Evolutionary conservation across 2,888 invertebrate genomes (phyloP).

Genomic region (Nymphalis polychloros): DNA sequence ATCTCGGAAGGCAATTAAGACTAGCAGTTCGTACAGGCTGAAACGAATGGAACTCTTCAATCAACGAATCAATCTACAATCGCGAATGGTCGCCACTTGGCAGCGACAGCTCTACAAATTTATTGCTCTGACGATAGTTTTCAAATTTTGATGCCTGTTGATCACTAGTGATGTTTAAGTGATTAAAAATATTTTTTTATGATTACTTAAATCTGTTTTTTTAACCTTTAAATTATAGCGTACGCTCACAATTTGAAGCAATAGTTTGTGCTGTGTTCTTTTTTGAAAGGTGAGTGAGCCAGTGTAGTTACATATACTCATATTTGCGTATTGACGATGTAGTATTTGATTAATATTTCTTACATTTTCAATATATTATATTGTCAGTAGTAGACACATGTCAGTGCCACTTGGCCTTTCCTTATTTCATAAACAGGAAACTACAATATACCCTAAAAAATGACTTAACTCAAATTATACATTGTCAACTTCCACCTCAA

Average conservation of each 20-base stretch:
- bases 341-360: background rate
- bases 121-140: slow-evolving; percentile 75
- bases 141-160: slow-evolving; percentile 76
- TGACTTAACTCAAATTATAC: background rate
- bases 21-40: slow-evolving; percentile 68
- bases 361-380: background rate
- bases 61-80: slow-evolving; percentile 81
- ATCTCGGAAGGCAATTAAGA: slow-evolving; percentile 79
- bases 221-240: no score
- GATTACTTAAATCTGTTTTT: background rate
- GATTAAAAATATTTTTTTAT: slow-evolving; percentile 23
- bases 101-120: slow-evolving; percentile 77
- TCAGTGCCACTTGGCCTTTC: no score
- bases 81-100: slow-evolving; percentile 78
- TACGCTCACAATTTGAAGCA: no score
- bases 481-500: background rate
- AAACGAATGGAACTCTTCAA: slow-evolving; percentile 80
- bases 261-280: no score
- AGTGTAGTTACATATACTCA: no score
- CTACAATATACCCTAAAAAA: background rate
- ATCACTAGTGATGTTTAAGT: slow-evolving; percentile 42
- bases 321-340: background rate
- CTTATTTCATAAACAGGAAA: no score
- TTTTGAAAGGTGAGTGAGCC: no score
- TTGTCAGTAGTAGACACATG: no score